These are phyloP conservation scores for Pantelozetes paolii DNA, from an alignment of 2,888 invertebrate genomes.

Conservation along the genomic window DNA sequence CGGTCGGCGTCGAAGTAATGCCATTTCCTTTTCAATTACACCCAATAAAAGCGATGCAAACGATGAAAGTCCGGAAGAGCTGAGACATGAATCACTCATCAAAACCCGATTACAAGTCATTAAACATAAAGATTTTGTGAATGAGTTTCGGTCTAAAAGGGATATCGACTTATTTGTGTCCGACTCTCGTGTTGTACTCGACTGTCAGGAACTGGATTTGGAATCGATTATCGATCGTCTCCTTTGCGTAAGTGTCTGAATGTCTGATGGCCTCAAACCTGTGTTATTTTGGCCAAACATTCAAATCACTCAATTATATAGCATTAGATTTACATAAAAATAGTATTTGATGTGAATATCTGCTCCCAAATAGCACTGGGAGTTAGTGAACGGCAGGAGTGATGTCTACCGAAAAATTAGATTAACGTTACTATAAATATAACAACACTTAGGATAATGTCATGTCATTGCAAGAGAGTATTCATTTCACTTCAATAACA, in stretches of 20 bases:
- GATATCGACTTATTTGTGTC: not conserved
- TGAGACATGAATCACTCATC: not conserved
- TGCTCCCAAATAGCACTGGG: too few relatives aligned
- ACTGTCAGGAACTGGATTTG: not conserved
- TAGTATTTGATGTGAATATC: too few relatives aligned
- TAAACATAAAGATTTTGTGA: not conserved
- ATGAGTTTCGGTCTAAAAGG: not conserved
- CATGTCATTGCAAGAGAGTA: too few relatives aligned
- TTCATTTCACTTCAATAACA: too few relatives aligned
- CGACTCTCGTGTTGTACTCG: not conserved
- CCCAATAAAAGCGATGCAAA: not conserved
- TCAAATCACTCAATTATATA: too few relatives aligned
- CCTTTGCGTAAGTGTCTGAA: not conserved
- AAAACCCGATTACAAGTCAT: not conserved
- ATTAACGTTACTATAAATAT: too few relatives aligned
- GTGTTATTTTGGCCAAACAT: too few relatives aligned
- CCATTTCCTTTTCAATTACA: not conserved
- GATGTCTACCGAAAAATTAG: too few relatives aligned
- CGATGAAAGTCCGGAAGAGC: not conserved
- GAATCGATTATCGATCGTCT: not conserved
- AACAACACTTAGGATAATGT: too few relatives aligned
- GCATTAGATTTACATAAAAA: too few relatives aligned
- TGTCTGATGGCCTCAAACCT: not conserved
- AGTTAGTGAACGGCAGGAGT: too few relatives aligned
- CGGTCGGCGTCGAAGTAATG: slow-evolving; percentile 19